These are phyloP conservation scores for Genyomyrus donnyi DNA, from an alignment of 2,113 vertebrate species.

Conservation along the genomic window DNA sequence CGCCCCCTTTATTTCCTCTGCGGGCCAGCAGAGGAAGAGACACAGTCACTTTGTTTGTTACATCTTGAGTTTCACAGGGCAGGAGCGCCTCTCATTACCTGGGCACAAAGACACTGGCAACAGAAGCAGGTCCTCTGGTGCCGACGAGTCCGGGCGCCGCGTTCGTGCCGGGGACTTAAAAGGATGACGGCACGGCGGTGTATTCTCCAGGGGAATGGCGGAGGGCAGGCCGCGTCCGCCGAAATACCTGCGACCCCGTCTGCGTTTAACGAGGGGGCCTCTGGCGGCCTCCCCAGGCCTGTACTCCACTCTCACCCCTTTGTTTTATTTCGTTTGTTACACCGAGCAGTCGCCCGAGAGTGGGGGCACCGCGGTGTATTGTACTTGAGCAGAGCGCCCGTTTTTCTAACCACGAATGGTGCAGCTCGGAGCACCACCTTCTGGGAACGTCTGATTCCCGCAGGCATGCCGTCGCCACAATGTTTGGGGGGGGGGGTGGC, in stretches of 20 bases:
- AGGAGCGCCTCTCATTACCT: conserved; percentile 57
- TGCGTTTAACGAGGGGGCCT: conserved; percentile 36
- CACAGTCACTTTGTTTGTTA: conserved; percentile 53
- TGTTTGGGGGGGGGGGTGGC: background rate
- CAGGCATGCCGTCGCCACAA: conserved; percentile 18
- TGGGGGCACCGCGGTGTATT: background rate
- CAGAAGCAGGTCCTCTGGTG: conserved; percentile 41
- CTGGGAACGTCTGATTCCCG: conserved; percentile 12
- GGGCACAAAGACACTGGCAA: conserved; percentile 39
- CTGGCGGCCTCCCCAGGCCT: background rate
- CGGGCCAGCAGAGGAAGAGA: conserved; percentile 48
- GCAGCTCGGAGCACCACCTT: conserved; percentile 16
- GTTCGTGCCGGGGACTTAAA: conserved; percentile 25
- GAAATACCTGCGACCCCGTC: conserved; percentile 18
- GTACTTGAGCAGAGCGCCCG: background rate
- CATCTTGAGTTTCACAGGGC: conserved; percentile 59
- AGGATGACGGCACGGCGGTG: conserved; percentile 27
- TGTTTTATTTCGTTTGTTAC: conserved; percentile 11
- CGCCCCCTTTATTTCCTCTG: conserved; percentile 56
- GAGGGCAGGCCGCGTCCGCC: conserved; percentile 22
- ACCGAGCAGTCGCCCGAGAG: conserved; percentile 28
- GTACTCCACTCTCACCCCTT: background rate
- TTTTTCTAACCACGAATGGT: conserved; percentile 10
- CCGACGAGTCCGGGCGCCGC: conserved; percentile 21
- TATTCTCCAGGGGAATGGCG: conserved; percentile 23